Percentiles rank a stretch among this genome's conserved stretches.
These are phyloP conservation scores for Antheraea assamensis DNA, from an alignment of 2,888 invertebrate species.

Conservation along the genomic window DNA sequence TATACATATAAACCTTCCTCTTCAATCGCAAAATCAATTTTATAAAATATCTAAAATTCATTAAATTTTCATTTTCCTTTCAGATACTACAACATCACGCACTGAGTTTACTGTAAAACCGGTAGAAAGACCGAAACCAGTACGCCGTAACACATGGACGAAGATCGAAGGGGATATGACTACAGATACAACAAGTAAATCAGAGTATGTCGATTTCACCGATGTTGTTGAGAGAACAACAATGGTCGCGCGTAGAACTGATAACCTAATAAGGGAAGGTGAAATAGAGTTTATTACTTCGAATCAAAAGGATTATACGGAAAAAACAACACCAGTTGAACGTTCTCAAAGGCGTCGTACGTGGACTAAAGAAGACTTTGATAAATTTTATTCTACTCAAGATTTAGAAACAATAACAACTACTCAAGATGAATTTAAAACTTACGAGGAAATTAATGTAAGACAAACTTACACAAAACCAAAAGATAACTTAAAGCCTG, in stretches of 20 bases:
- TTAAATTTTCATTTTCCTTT: conserved; percentile 37
- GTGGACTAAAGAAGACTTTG: conserved; percentile 88
- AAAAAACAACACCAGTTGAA: conserved; percentile 81
- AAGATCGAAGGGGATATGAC: conserved; percentile 89
- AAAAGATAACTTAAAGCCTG: conserved; percentile 59
- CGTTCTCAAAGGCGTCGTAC: conserved; percentile 84
- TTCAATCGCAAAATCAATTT: background rate
- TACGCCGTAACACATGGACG: conserved; percentile 89
- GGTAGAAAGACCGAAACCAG: conserved; percentile 83
- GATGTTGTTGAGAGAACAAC: conserved; percentile 82
- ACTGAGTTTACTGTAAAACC: conserved; percentile 87
- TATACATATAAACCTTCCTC: too few species aligned
- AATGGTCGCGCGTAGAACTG: conserved; percentile 81
- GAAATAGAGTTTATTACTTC: conserved; percentile 86
- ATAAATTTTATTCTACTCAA: conserved; percentile 85
- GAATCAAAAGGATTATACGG: conserved; percentile 83
- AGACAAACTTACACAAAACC: conserved; percentile 62
- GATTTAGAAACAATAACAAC: conserved; percentile 83
- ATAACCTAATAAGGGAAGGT: conserved; percentile 87
- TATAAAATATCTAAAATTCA: background rate
- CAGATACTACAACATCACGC: conserved; percentile 87
- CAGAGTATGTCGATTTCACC: conserved; percentile 85
- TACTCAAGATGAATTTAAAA: conserved; percentile 85
- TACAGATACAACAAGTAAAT: conserved; percentile 85
- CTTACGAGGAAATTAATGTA: conserved; percentile 83